phyloP scores from a whole-genome alignment of 2,113 vertebrate genomes.

The Benitochromis conjunctus region DNA sequence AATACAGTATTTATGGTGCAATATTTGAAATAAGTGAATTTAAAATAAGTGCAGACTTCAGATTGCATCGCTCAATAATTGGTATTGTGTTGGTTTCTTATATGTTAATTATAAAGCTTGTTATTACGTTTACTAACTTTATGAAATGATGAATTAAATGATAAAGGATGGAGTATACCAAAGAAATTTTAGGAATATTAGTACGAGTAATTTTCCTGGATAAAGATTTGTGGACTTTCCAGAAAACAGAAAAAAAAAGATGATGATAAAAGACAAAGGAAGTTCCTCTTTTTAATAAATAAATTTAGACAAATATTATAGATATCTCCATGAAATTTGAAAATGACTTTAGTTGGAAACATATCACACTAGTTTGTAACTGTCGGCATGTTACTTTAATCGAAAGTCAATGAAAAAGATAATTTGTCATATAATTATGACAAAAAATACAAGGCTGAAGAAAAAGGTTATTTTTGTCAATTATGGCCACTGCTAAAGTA shows the following conservation, averaged over 20 bases:
- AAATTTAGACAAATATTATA: neutral
- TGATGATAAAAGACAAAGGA: neutral
- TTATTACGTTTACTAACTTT: rapidly evolving
- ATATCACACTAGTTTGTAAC: too few species aligned
- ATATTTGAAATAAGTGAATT: neutral
- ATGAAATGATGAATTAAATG: neutral
- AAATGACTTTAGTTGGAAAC: too few species aligned
- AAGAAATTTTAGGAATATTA: neutral
- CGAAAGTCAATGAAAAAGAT: too few species aligned
- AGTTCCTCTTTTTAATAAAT: neutral
- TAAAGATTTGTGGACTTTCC: neutral
- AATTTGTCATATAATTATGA: too few species aligned
- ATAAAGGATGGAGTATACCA: neutral
- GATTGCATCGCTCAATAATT: neutral
- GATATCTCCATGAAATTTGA: neutral
- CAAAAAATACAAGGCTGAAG: too few species aligned
- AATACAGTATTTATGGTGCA: neutral
- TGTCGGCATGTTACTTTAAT: too few species aligned
- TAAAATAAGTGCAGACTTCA: neutral
- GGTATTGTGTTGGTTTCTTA: neutral
- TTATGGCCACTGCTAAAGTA: too few species aligned
- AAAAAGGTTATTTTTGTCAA: too few species aligned
- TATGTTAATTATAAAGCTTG: neutral
- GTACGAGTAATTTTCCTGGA: neutral
- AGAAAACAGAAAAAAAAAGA: neutral